Base-by-base conservation (phyloP, 2,888 invertebrate species). In the Barypeithes pellucidus region DNA sequence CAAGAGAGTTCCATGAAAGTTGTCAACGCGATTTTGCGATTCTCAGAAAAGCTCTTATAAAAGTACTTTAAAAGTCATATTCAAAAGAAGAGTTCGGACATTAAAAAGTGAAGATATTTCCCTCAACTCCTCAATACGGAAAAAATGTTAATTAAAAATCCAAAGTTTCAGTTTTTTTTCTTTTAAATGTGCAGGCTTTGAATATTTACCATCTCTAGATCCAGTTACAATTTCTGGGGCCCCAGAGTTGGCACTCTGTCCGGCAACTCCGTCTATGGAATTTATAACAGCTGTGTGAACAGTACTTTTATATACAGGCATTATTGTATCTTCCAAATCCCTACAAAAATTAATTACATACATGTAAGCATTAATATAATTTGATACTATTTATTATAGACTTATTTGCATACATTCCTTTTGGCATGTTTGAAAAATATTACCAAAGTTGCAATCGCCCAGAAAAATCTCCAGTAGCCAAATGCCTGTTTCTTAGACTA, bases 141-240 rank as follows among this genome's bases (percentile, higher is more conserved):
- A n/a, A n/a, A n/a, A n/a, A n/a, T n/a, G n/a, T n/a, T n/a, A n/a
- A n/a, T n/a, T n/a, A n/a, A n/a, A n/a, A n/a, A n/a, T n/a, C n/a
- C n/a, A n/a, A n/a, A n/a, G n/a, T n/a, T n/a, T n/a, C n/a, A n/a
- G n/a, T n/a, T n/a, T n/a, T n/a, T n/a, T n/a, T n/a, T n/a, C n/a
- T n/a, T n/a, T n/a, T n/a, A n/a, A n/a, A n/a, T n/a, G n/a, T n/a
- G n/a, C 1, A 11, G 20, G 11, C 18, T 16, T 36, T 2, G 2
- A 33, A 54, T 45, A 8, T 52, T 47, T 87, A 89, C 98, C 98
- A 89, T 98, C 98, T 85, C 95, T 89, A 78, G 97, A 94, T 4
- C 97, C 98, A 4, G 98, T 98, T 0, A 94, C 96, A 80, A 98
- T 92, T 89, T 98, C 98, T 7, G 98, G 97, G 2, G 98, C 96